Conservation (phyloP, 2,113 vertebrate genomes). For the Athene cunicularia region DNA sequence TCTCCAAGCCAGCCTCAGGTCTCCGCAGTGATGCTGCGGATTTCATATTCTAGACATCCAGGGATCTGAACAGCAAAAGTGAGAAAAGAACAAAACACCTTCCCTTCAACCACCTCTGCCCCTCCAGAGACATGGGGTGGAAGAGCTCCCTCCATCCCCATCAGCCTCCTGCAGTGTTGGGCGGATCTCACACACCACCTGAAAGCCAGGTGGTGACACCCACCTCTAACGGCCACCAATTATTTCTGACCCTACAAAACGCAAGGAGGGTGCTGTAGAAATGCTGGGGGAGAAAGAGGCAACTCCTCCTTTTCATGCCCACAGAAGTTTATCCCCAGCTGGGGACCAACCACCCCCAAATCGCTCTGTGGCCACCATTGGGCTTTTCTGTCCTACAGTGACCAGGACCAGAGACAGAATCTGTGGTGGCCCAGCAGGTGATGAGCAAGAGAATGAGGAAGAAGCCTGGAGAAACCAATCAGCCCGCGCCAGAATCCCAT, state of each 20-base stretch:
- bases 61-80: neutral
- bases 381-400: neutral
- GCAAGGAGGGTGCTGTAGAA: neutral
- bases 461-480: neutral
- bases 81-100: neutral
- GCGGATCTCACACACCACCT: neutral
- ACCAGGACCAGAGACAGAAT: neutral
- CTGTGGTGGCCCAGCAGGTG: neutral
- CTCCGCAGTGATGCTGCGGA: neutral
- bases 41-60: neutral
- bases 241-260: neutral
- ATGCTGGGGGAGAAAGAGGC: neutral
- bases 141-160: neutral
- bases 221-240: neutral
- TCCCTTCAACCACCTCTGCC: neutral
- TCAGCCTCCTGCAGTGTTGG: neutral
- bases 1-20: neutral
- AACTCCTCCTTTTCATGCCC: neutral
- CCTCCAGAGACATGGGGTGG: neutral
- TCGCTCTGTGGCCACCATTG: neutral
- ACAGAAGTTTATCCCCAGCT: neutral
- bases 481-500: accelerated
- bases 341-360: neutral
- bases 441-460: neutral
- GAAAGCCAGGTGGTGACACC: neutral